Percentiles rank a stretch among this genome's conserved stretches.
phyloP scores from a whole-genome alignment of 1,140 invertebrate genomes.

The Varroa destructor region DNA sequence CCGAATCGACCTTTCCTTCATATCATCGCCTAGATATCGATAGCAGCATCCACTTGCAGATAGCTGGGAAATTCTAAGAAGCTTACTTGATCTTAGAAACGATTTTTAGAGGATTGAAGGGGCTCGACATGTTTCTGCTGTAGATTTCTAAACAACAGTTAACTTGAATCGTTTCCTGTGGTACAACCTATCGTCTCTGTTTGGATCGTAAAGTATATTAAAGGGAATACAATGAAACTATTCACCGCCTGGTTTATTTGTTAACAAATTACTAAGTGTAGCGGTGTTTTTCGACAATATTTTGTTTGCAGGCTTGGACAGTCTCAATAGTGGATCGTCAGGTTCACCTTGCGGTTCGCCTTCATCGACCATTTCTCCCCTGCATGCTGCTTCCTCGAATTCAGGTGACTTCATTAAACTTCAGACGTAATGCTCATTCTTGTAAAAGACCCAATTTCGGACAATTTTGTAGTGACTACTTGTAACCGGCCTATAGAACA shows the following conservation, averaged over 20 bases:
- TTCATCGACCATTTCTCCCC: constrained; percentile 17
- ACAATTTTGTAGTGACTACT: too few species aligned
- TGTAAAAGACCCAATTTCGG: too few species aligned
- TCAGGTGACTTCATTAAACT: not conserved
- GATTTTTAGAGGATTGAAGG: not conserved
- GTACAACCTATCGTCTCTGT: not conserved
- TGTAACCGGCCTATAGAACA: too few species aligned
- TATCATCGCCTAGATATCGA: not conserved
- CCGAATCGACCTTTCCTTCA: constrained; percentile 1
- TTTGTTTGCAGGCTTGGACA: constrained; percentile 15
- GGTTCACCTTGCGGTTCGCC: constrained; percentile 24
- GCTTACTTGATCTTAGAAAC: not conserved
- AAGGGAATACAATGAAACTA: not conserved
- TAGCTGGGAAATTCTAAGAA: not conserved
- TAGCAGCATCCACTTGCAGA: not conserved
- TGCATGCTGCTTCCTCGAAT: not conserved
- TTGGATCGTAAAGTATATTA: not conserved
- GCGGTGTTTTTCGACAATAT: not conserved
- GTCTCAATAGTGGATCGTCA: constrained; percentile 22
- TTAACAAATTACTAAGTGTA: not conserved
- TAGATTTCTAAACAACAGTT: too few species aligned
- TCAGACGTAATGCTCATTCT: too few species aligned
- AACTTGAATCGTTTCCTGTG: not conserved
- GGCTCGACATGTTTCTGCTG: not conserved
- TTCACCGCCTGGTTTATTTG: not conserved